phyloP scores from a whole-genome alignment of 2,888 invertebrate genomes.

The Polyommatus icarus region DNA sequence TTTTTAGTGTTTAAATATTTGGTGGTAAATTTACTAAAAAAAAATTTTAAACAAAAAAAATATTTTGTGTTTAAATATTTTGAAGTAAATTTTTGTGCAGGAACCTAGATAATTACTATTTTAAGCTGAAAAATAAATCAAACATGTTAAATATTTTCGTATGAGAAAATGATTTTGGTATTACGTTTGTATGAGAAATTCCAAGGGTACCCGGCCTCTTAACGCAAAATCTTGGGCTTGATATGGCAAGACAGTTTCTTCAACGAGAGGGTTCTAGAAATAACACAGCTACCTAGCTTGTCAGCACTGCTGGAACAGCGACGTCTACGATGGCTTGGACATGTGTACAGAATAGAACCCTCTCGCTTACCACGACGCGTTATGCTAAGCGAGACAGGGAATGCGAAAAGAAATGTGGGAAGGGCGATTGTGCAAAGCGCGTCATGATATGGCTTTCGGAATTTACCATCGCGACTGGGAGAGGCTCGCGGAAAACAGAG shows the following conservation, averaged over 20 bases:
- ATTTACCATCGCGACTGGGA: neutral
- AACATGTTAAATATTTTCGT: too few species aligned
- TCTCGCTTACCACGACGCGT: neutral
- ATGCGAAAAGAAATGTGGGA: neutral
- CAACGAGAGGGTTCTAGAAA: conserved; percentile 18
- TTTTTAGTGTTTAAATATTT: too few species aligned
- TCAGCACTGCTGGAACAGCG: conserved; percentile 2
- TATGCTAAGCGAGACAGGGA: neutral
- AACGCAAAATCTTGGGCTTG: neutral
- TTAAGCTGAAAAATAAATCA: too few species aligned
- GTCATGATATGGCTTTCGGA: neutral
- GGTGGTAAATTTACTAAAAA: too few species aligned
- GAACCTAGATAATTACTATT: too few species aligned
- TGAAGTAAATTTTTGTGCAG: too few species aligned
- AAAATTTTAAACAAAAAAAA: too few species aligned
- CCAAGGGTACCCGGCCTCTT: too few species aligned
- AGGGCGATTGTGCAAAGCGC: neutral
- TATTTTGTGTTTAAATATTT: too few species aligned
- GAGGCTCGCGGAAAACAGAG: neutral
- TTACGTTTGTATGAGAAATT: too few species aligned
- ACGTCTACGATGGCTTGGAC: conserved; percentile 23
- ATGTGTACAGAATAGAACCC: conserved; percentile 25
- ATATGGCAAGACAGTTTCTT: conserved; percentile 8
- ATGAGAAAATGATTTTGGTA: too few species aligned
- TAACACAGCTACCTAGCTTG: conserved; percentile 21